Base-by-base conservation (phyloP, 2,797 vertebrate species). In the Liparis tanakae region DNA sequence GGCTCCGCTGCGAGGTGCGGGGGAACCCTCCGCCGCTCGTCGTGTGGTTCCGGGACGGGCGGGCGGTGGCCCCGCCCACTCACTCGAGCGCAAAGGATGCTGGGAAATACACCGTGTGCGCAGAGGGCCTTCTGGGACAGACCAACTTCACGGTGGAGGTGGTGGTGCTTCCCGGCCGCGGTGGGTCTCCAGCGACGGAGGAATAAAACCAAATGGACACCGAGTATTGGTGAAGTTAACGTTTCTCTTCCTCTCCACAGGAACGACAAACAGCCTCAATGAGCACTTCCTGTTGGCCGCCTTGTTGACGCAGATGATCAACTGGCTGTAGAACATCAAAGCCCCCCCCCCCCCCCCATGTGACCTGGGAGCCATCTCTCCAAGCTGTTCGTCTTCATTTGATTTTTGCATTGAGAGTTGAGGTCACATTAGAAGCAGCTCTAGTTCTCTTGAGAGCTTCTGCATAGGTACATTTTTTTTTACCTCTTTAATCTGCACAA, bases 1-100 rank as follows among this genome's bases (percentile, higher is more conserved):
- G 25, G 9, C 14, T 90, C 12, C 34, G 33, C 44, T 87, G 85
- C 20, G 78, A 86, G 18, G 85, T 85, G 58, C 72, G 44, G 76
- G 87, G 85, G 70, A 93, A 91, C 67, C 88, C 89, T 15, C n/a
- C 33, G 12, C 87, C 88, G 2, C 20, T 1, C 0, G 88, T 92
- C 60, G 89, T 63, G 15, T 92, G 88, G 90, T 61, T 64, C 57
- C 88, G 70, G 60, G 81, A 88, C 0, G 90, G 89, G 1, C 71
- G 67, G 57, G 56, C 4, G 54, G 71, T 91, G 0, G 41, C 22
- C 15, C 62, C 61, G 15, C 88, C 89, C 33, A 20, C 65, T 12
- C 56, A 30, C 56, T 70, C 63, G 0, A 76, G 34, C 46, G 84
- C 14, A 72, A 9, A 50, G 65, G 67, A 91, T 61, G 65, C 86